Evolutionary conservation across 2,113 vertebrate genomes (phyloP).

Genomic region (Silurus glanis): DNA sequence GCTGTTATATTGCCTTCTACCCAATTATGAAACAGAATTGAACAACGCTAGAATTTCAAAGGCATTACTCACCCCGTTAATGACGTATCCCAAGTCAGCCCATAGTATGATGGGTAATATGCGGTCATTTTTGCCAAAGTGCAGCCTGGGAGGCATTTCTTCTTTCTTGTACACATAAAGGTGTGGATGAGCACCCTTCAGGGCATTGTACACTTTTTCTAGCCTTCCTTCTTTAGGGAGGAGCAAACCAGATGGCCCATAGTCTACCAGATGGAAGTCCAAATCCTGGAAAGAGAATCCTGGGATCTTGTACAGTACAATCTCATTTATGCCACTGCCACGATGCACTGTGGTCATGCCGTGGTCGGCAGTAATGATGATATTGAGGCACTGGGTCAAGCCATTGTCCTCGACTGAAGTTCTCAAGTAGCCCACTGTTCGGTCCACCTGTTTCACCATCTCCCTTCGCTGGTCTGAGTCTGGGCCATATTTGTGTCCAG

Average conservation of each 20-base stretch:
- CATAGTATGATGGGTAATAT: slow-evolving; percentile 82
- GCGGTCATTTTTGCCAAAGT: slow-evolving; percentile 73
- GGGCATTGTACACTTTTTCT: slow-evolving; percentile 76
- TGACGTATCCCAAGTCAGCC: slow-evolving; percentile 82
- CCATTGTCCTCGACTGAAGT: slow-evolving; percentile 49
- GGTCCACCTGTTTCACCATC: slow-evolving; percentile 85
- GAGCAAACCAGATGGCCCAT: slow-evolving; percentile 80
- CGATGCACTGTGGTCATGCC: slow-evolving; percentile 81
- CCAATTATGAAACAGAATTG: background rate
- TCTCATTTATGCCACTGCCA: slow-evolving; percentile 62
- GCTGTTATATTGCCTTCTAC: background rate
- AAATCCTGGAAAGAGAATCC: slow-evolving; percentile 82
- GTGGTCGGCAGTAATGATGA: slow-evolving; percentile 87
- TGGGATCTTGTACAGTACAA: slow-evolving; percentile 65
- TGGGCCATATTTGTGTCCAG: slow-evolving; percentile 82
- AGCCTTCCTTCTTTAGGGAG: slow-evolving; percentile 81
- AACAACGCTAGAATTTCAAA: background rate
- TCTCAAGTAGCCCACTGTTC: slow-evolving; percentile 82
- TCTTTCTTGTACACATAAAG: slow-evolving; percentile 86
- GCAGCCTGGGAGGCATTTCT: slow-evolving; percentile 75
- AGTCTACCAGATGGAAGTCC: slow-evolving; percentile 83
- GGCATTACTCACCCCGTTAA: slow-evolving; percentile 81
- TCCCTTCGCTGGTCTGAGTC: slow-evolving; percentile 75
- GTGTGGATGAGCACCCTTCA: slow-evolving; percentile 80
- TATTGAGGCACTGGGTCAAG: slow-evolving; percentile 73